These are phyloP conservation scores for Harpalus rufipes DNA, from an alignment of 2,888 invertebrate species.

Conservation along the genomic window DNA sequence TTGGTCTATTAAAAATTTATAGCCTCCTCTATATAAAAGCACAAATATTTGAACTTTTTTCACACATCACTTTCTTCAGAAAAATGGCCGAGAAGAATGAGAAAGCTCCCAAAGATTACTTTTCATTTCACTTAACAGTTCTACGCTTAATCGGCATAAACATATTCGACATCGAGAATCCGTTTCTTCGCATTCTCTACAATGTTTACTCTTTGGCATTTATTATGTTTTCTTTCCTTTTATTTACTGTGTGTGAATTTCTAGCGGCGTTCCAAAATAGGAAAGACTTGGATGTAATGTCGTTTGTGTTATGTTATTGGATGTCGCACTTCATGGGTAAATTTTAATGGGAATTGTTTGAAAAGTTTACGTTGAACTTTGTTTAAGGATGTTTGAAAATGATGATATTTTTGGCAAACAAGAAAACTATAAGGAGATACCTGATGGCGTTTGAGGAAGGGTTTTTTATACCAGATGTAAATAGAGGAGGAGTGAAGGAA, in stretches of 20 bases:
- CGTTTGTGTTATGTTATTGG: constrained; percentile 50
- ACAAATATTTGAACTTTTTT: constrained; percentile 1
- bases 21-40: constrained; percentile 13
- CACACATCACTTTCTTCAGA: background rate
- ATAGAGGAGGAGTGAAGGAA: constrained; percentile 46
- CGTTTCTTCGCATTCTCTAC: constrained; percentile 32
- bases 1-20: constrained; percentile 37
- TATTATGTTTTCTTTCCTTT: constrained; percentile 34
- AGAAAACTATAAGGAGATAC: constrained; percentile 48
- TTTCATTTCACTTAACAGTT: constrained; percentile 53
- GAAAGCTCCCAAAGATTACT: constrained; percentile 56
- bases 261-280: constrained; percentile 8
- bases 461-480: constrained; percentile 56
- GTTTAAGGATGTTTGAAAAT: constrained; percentile 55
- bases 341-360: background rate
- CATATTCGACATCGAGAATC: constrained; percentile 61
- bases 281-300: constrained; percentile 27
- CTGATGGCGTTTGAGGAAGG: constrained; percentile 56
- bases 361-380: background rate
- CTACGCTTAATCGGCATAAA: constrained; percentile 56
- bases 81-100: background rate
- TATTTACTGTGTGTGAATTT: constrained; percentile 35
- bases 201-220: constrained; percentile 47
- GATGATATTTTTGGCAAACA: constrained; percentile 47
- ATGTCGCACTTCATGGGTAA: constrained; percentile 60